A percentile compares a stretch with the other conserved stretches of the same genome.
These are phyloP conservation scores for Periophthalmus magnuspinnatus DNA, from an alignment of 2,797 vertebrate species.

Conservation along the genomic window DNA sequence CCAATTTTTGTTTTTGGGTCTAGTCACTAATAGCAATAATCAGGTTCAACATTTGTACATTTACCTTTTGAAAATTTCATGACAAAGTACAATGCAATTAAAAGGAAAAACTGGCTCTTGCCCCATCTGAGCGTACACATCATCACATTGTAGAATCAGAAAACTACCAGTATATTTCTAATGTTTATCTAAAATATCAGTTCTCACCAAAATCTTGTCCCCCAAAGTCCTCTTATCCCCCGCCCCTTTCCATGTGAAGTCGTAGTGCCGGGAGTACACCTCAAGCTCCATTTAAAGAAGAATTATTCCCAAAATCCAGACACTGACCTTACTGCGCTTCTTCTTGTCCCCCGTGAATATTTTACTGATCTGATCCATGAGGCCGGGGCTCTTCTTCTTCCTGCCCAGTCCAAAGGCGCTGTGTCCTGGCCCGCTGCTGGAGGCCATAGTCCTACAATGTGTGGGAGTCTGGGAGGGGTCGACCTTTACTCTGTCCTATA, in stretches of 20 bases:
- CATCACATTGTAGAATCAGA: too few relatives aligned
- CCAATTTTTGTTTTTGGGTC: too few relatives aligned
- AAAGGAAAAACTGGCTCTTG: too few relatives aligned
- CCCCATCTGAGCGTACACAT: too few relatives aligned
- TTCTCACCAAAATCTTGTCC: conserved; percentile 8
- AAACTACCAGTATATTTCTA: neutral
- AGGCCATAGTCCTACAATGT: conserved; percentile 78
- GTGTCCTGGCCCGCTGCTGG: conserved; percentile 89
- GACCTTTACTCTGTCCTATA: conserved; percentile 34
- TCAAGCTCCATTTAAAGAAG: conserved; percentile 3
- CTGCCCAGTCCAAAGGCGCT: conserved; percentile 85
- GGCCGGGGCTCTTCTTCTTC: conserved; percentile 86
- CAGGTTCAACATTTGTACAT: too few relatives aligned
- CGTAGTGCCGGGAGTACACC: conserved; percentile 5
- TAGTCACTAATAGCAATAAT: too few relatives aligned
- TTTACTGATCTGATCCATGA: conserved; percentile 93
- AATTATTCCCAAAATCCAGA: neutral
- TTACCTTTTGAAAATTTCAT: too few relatives aligned
- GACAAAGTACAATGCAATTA: too few relatives aligned
- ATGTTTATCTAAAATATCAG: neutral
- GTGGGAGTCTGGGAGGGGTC: conserved; percentile 44
- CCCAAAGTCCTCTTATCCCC: neutral
- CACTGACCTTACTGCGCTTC: conserved; percentile 96
- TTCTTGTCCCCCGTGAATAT: conserved; percentile 95
- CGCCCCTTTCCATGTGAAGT: conserved; percentile 2